These are phyloP conservation scores for Dreissena rostriformis DNA, from an alignment of 1,140 invertebrate species.

Conservation along the genomic window DNA sequence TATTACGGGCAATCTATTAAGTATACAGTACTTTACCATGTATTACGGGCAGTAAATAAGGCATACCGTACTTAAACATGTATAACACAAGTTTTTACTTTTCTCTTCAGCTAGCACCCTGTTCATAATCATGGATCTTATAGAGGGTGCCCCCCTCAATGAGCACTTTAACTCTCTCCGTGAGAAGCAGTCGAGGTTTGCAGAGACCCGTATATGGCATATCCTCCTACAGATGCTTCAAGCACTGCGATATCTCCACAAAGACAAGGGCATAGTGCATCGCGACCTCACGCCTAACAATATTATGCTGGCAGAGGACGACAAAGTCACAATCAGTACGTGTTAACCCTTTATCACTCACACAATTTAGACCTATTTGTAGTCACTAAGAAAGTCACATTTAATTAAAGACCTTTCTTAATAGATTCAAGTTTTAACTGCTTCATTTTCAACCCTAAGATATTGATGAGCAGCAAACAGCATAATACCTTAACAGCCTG, in stretches of 20 bases:
- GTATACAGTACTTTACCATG: too few species aligned
- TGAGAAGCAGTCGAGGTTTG: slow-evolving; percentile 79
- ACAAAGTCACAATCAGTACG: slow-evolving; percentile 82
- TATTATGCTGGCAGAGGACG: slow-evolving; percentile 81
- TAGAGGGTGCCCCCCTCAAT: slow-evolving; percentile 80
- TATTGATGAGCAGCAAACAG: too few species aligned
- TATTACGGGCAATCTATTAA: too few species aligned
- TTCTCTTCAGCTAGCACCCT: slow-evolving; percentile 74
- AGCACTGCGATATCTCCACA: slow-evolving; percentile 81
- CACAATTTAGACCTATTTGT: slow-evolving; percentile 1
- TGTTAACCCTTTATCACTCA: too few species aligned
- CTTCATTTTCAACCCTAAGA: too few species aligned
- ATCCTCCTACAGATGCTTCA: slow-evolving; percentile 81
- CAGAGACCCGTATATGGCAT: slow-evolving; percentile 80
- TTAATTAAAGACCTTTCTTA: too few species aligned
- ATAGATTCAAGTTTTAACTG: too few species aligned
- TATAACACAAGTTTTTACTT: too few species aligned
- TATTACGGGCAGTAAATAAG: too few species aligned
- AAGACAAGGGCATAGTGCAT: slow-evolving; percentile 82
- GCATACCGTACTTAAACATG: too few species aligned
- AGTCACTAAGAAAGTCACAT: too few species aligned
- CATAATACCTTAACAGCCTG: too few species aligned
- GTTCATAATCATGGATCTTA: slow-evolving; percentile 82
- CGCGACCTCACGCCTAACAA: slow-evolving; percentile 81
- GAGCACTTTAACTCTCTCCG: slow-evolving; percentile 81